Evolutionary conservation across 2,888 invertebrate genomes (phyloP), one percentile per base, ranked within the genome.

Genomic region (Sisyra nigra): DNA sequence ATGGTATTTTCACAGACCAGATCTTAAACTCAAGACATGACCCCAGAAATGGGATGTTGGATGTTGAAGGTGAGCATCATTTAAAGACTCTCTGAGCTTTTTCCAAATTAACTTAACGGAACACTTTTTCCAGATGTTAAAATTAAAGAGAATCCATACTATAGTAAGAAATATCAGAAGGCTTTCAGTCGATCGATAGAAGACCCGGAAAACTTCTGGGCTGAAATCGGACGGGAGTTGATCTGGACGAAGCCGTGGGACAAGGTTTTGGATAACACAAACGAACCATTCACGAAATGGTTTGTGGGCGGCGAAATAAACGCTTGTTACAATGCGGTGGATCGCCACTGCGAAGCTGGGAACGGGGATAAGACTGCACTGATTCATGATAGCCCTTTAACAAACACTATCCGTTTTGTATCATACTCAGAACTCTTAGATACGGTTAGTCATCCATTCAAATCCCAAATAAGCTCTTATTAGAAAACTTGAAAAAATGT

Each of bases 301-400:
- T 89, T 81, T 68, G 76, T 77, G 2, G 93, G 89, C 1, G 94
- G 93, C 1, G 82, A 91, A 61, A 60, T 93, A 57, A 94, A 92
- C 53, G 89, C 91, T 0, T 91, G 92, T 55, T 82, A 91, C 68
- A 94, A 94, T 61, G 86, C 91, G 0, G 68, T 94, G 8, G 94
- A 94, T 61, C 73, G 93, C 0, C 93, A 94, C 63, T 82, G 93
- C 4, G 69, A 71, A 6, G 74, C 72, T 0, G 92, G 92, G 0
- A 68, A 72, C 10, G 92, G 89, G 0, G 71, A 76, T 8, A 80
- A 81, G 54, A 67, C 78, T 0, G 93, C 92, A 0, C 65, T 94
- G 17, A 84, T 93, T 38, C 83, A 93, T 58, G 93, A 94, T 62
- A 91, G 91, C 31, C 93, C 93, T 0, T 65, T 91, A 48, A 89